Percentiles rank a stretch among this genome's conserved stretches.
These are phyloP conservation scores for Homalodisca vitripennis DNA, from an alignment of 1,140 invertebrate genomes.

Conservation along the genomic window DNA sequence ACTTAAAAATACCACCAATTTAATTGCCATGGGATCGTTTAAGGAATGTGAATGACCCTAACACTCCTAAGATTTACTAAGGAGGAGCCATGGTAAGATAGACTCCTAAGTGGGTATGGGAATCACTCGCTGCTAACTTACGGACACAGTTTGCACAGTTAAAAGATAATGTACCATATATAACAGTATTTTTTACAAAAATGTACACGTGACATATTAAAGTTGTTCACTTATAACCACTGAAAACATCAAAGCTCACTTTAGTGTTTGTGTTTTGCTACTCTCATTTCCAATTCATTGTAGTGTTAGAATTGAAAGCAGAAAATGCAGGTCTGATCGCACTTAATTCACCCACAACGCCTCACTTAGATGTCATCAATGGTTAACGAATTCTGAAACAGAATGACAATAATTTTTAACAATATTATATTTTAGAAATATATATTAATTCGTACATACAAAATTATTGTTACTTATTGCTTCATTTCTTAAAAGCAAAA, in stretches of 20 bases:
- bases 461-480: too few species aligned
- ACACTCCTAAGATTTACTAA: conserved; percentile 24
- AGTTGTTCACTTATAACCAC: conserved; percentile 42
- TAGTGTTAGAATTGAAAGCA: conserved; percentile 53
- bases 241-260: conserved; percentile 43
- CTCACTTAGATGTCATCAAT: conserved; percentile 99
- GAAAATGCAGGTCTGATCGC: conserved; percentile 50
- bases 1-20: conserved; percentile 27
- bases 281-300: conserved; percentile 43
- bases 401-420: conserved; percentile 50
- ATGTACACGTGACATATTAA: conserved; percentile 42
- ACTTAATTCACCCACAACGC: conserved; percentile 49
- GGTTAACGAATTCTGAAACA: conserved; percentile 94
- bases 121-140: conserved; percentile 14
- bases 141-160: conserved; percentile 28
- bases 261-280: conserved; percentile 41
- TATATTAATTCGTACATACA: too few species aligned
- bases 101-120: background rate
- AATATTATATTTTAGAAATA: too few species aligned
- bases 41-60: conserved; percentile 29
- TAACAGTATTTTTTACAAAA: conserved; percentile 48
- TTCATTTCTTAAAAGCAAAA: too few species aligned
- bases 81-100: background rate
- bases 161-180: conserved; percentile 33
- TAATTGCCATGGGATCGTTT: conserved; percentile 27